These are phyloP conservation scores for Penaeus monodon DNA, from an alignment of 2,888 invertebrate genomes.

Conservation along the genomic window DNA sequence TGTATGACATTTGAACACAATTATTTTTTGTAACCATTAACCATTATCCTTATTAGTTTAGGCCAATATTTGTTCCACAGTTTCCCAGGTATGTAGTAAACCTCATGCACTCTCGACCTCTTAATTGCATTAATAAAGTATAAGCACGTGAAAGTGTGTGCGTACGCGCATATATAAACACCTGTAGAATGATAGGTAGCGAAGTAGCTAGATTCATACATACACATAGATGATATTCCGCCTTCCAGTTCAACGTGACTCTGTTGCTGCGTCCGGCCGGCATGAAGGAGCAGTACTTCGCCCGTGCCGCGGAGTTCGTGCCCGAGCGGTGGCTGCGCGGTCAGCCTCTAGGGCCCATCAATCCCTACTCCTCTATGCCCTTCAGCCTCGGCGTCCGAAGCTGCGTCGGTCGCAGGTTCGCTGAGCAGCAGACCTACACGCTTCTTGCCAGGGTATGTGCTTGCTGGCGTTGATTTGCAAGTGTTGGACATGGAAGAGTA, in stretches of 20 bases:
- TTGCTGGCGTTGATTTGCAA: neutral
- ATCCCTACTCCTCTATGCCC: conserved; percentile 41
- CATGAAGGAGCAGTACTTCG: conserved; percentile 32
- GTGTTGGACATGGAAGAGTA: neutral
- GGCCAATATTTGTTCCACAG: too few relatives aligned
- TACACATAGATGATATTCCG: neutral
- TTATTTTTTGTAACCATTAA: too few relatives aligned
- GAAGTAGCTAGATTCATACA: too few relatives aligned
- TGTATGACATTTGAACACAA: too few relatives aligned
- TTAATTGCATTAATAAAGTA: too few relatives aligned
- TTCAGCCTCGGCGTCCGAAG: conserved; percentile 38
- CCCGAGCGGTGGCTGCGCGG: conserved; percentile 47
- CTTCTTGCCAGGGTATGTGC: conserved; percentile 39
- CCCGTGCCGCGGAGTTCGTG: conserved; percentile 29
- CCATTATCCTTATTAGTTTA: too few relatives aligned
- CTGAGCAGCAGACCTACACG: conserved; percentile 49
- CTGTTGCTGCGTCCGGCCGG: neutral
- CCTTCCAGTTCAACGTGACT: conserved; percentile 11
- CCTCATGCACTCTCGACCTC: too few relatives aligned
- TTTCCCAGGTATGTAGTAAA: too few relatives aligned
- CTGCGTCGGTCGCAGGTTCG: conserved; percentile 41
- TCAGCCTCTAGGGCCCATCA: conserved; percentile 26
- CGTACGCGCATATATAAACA: neutral
- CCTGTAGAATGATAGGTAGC: neutral
- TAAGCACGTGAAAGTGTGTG: neutral